Base-by-base conservation (phyloP, 2,113 vertebrate genomes). In the Hymenochirus boettgeri region DNA sequence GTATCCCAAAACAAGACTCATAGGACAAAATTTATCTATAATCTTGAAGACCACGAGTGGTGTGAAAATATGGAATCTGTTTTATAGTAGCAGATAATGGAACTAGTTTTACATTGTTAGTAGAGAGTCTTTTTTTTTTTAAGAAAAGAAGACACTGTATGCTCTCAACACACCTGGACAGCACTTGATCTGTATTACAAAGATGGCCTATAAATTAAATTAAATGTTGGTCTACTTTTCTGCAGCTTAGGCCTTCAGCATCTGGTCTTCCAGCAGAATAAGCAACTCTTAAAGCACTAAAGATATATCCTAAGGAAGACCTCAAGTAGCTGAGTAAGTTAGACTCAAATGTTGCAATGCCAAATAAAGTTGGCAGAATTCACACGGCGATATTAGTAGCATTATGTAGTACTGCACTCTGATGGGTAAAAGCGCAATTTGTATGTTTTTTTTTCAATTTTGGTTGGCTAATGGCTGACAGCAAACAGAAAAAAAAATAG, bases 21-120 rank as follows among this genome's bases (percentile, higher is more conserved):
- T 79, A 90, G 92, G 89, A 97, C 94, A 85, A 97, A 96, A 76
- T 99, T 99, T 88, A 97, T 98, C 87, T 99, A 98, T 78, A 99
- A 90, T 87, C 88, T 99, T 50, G 94, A 97, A 84, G 90, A 99
- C 74, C 93, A 97, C 0, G 96, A 99, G 78, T 89, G 90, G 85
- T 99, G 96, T 77, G 96, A 99, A 78, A 99, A 98, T 71, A 97
- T 99, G 93, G 96, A 99, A 72, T 98, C 96, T 1, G 96, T 99
- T 90, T 93, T 99, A 89, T 99, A 97, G 87, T 80, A 77, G 78
- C 77, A 31, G 65, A 73, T 50, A 76, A 77, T 75, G 48, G 73
- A 64, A 53, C 57, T 78, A 75, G 79, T 78, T 74, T 72, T 74
- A 39, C 48, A 72, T 76, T 71, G 71, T 74, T 33, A 76, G 39